These are phyloP conservation scores for Daktulosphaira vitifoliae DNA, from an alignment of 1,140 invertebrate species.

Conservation along the genomic window DNA sequence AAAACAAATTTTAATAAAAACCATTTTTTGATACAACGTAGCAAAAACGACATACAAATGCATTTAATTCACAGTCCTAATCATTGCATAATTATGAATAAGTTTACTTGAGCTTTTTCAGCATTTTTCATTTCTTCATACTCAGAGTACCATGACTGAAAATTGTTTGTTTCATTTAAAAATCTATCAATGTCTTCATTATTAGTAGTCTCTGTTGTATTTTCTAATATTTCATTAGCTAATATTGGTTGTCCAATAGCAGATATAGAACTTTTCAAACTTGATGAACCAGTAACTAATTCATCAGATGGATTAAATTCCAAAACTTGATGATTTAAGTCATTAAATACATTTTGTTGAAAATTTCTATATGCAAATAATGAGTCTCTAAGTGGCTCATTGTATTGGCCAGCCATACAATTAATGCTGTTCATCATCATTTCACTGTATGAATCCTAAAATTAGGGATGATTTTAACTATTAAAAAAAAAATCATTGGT, in stretches of 20 bases:
- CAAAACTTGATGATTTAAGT: background rate
- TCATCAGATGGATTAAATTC: background rate
- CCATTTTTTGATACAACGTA: too few species aligned
- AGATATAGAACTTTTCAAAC: background rate
- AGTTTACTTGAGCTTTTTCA: too few species aligned
- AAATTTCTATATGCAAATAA: background rate
- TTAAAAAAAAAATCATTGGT: too few species aligned
- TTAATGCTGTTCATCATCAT: background rate
- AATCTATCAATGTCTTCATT: background rate
- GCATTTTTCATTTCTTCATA: background rate
- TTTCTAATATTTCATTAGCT: background rate
- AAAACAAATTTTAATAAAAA: too few species aligned
- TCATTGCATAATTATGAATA: too few species aligned
- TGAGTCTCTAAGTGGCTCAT: background rate
- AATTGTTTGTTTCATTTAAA: background rate
- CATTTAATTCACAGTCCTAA: too few species aligned
- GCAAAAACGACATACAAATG: too few species aligned
- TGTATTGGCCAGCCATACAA: background rate
- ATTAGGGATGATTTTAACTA: too few species aligned
- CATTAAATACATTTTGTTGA: background rate
- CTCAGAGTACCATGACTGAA: background rate
- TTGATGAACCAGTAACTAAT: background rate
- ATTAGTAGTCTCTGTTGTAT: background rate
- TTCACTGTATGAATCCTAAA: background rate
- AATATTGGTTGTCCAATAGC: background rate